Base-by-base conservation (phyloP, 1,140 invertebrate genomes). In the Druon quercuslanigerum region DNA sequence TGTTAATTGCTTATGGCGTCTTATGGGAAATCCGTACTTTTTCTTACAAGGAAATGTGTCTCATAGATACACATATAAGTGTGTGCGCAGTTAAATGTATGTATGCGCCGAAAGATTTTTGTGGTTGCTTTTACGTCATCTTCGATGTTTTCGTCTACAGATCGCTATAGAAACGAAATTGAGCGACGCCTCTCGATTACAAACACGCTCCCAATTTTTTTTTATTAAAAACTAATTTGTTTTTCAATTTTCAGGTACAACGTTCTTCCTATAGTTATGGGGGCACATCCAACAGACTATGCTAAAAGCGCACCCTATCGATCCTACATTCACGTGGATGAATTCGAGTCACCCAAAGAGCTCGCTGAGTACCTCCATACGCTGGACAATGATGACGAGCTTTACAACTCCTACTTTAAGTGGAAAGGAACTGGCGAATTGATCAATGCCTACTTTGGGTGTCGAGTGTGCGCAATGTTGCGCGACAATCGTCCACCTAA, bases 371-470 rank as follows among this genome's bases (percentile, higher is more conserved):
- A 98, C 90, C 91, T 99, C n/a, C 93, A 94, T 72, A 92, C 94
- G 51, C 91, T 99, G 17, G 97, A 98, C 85, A 92, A 94, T 71
- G 96, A 99, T 88, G 96, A 98, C 86, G 94, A 94, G 16, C 91
- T 97, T 0, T 99, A 98, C 90, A 98, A 98, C 90, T 95, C 96
- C n/a, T 98, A 98, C 88, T 98, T 98, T 89, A 94, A 94, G 78
- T 96, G 95, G 94, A 96, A 97, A 92, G 96, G 96, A 40, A 97
- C 96, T 0, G 97, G 97, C 1, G 96, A 98, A 88, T 98, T 98
- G 86, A 96, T 98, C 83, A 98, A 98, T 90, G 98, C 97, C 19
- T 97, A 95, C 86, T 99, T 98, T 90, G 98, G 97, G 95, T 99
- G 98, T 87, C 94, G 98, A 2, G 92, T 99, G 17, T 99, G 98